Base-by-base conservation (phyloP, 1,140 invertebrate genomes). In the Riptortus pedestris region DNA sequence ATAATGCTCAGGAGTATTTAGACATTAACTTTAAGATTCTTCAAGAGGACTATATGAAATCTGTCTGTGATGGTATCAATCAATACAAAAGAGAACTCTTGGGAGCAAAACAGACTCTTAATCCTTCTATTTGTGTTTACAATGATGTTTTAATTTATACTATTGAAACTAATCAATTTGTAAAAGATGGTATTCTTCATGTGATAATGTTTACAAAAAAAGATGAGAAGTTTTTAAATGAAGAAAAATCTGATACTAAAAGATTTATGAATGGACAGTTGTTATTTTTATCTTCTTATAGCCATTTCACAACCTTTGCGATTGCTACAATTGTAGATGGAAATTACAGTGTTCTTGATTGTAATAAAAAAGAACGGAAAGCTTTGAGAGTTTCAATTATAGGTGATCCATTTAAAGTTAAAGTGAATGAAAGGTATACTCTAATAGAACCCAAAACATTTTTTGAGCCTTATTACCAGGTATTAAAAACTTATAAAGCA, bases 211-310 rank as follows among this genome's bases (percentile, higher is more conserved):
- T 29, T 70, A 16, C 47, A 61, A 11, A 48, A 67, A 11, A 66
- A 28, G 52, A 28, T 16, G 24, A 11, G 2, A 31, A 45, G 16
- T 16, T 7, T 14, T 38, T 24, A 59, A 69, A 71, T 18, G 69
- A 67, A 12, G 74, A 71, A 68, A 73, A 73, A 62, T 67, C 61
- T 66, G 9, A 73, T 33, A 76, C 77, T 0, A 82, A 83, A 70
- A 73, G 82, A 57, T 79, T 91, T 29, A 79, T 89, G 71, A 82
- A 74, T 73, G 88, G 88, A 0, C 83, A 85, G 0, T 73, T 91
- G 16, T 68, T 91, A 0, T 81, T 85, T 66, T 79, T 92, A 27
- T 85, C 85, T 1, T 74, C 67, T 14, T 80, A 87, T 70, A 66
- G 20, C 3, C 77, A 84, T 52, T 91, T 90, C 72, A 72, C 79